A percentile compares a stretch with the other conserved stretches of the same genome.
These are phyloP conservation scores for Pelobates fuscus DNA, from an alignment of 2,113 vertebrate genomes.

Conservation along the genomic window DNA sequence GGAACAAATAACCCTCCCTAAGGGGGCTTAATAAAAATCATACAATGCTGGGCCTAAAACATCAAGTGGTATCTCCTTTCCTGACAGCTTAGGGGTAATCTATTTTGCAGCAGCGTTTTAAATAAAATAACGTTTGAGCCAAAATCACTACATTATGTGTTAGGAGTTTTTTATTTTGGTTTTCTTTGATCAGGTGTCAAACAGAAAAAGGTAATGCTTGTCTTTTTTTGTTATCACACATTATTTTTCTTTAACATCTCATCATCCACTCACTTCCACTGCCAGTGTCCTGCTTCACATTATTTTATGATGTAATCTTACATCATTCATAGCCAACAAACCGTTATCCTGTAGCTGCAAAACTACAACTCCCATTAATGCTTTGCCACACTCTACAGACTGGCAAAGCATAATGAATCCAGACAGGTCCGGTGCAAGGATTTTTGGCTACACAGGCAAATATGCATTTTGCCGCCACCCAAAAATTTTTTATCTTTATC, in stretches of 20 bases:
- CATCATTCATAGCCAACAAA: too few species aligned
- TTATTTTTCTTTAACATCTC: not conserved
- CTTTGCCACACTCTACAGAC: too few species aligned
- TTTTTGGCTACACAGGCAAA: too few species aligned
- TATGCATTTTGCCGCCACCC: too few species aligned
- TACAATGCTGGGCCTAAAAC: not conserved
- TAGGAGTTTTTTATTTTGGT: not conserved
- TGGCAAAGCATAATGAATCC: too few species aligned
- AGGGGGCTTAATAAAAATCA: constrained; percentile 3
- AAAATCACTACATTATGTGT: not conserved
- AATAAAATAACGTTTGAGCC: not conserved
- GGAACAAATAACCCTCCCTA: not conserved
- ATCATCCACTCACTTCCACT: too few species aligned
- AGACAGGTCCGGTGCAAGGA: too few species aligned
- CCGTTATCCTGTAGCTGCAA: too few species aligned
- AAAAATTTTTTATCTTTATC: too few species aligned
- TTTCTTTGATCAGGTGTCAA: not conserved
- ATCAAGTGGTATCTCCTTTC: not conserved
- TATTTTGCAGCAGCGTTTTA: not conserved
- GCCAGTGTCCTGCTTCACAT: too few species aligned
- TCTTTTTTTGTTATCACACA: not conserved
- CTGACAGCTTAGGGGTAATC: not conserved
- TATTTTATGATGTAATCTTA: too few species aligned
- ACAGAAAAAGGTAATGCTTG: not conserved
- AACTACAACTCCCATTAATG: too few species aligned